Base-by-base conservation (phyloP, 1,140 invertebrate genomes). In the Hypothenemus hampei region DNA sequence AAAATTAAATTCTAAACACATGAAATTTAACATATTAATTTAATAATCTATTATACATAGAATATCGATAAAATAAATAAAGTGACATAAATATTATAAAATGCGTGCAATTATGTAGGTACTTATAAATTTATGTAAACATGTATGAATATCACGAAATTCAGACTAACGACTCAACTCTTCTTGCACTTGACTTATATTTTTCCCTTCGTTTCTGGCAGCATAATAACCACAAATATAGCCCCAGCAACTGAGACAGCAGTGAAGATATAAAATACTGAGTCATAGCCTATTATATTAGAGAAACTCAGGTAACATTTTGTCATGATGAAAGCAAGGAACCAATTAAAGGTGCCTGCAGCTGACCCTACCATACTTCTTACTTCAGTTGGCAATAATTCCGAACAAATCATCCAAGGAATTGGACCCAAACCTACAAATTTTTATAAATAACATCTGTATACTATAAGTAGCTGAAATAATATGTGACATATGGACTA, bases 291-390 rank as follows among this genome's bases (percentile, higher is more conserved):
- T 20, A 85, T 63, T 2, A 64, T 41, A 0, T 52, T 23, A 20
- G 72, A 69, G 23, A 87, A 40, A 4, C 76, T 60, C 1, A 63
- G 60, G 65, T 81, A 89, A 58, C 78, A 78, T 64, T 87, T 86
- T 13, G 92, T 93, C 1, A 93, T 82, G 7, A 89, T 59, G 68
- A 95, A 94, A 41, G 86, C 89, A 48, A 83, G 81, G 3, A 85
- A 62, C 79, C 91, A 86, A 64, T 91, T 93, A 59, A 85, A 82
- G 8, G 82, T 77, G 31, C 84, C 84, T 3, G 86, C 84, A 62
- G 90, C 79, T 0, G 86, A 80, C 62, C 78, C 75, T 20, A 86
- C 85, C 23, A 88, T 79, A 58, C 85, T 87, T 50, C 89, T 87
- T 11, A 91, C 77, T 43, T 86, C 80, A 61, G 85, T 72, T 46